Conservation (phyloP, 2,113 vertebrate species). For the Carassius carassius region DNA sequence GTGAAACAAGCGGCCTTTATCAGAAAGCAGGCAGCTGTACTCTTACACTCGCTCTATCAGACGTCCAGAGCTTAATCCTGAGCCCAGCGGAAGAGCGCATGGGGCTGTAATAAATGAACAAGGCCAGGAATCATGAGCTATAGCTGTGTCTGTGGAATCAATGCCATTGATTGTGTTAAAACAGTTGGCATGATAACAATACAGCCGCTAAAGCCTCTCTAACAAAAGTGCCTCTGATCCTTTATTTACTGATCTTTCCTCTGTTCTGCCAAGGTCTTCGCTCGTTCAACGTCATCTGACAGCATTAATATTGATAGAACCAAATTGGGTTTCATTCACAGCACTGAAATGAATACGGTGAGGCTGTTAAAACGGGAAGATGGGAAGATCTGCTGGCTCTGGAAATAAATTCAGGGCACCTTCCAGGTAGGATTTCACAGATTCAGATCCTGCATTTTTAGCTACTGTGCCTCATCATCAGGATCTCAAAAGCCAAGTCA, state of each 20-base stretch:
- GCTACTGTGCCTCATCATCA: conserved; percentile 25
- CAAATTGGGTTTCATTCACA: conserved; percentile 88
- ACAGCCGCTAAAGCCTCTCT: conserved; percentile 74
- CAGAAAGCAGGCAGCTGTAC: conserved; percentile 62
- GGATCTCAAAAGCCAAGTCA: conserved; percentile 27
- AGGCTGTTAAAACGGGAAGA: conserved; percentile 71
- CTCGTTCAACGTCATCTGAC: conserved; percentile 87
- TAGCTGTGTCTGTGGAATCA: conserved; percentile 69
- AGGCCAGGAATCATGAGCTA: conserved; percentile 75
- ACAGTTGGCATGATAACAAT: conserved; percentile 77
- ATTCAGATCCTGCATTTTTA: conserved; percentile 55
- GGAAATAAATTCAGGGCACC: conserved; percentile 67
- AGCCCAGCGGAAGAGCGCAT: conserved; percentile 58
- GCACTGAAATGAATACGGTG: conserved; percentile 83
- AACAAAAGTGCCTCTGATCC: conserved; percentile 75
- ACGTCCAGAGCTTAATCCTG: conserved; percentile 62
- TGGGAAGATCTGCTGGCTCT: conserved; percentile 59
- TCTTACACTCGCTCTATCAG: conserved; percentile 49
- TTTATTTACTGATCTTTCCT: conserved; percentile 74
- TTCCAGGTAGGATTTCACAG: conserved; percentile 67
- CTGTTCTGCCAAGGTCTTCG: conserved; percentile 80
- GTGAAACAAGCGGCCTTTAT: conserved; percentile 65
- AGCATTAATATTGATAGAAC: conserved; percentile 88
- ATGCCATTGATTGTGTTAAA: conserved; percentile 81
- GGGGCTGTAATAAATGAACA: conserved; percentile 65